A percentile compares a stretch with the other conserved stretches of the same genome.
Evolutionary conservation across 1,140 invertebrate species (phyloP).

Genomic region (Bombus affinis): DNA sequence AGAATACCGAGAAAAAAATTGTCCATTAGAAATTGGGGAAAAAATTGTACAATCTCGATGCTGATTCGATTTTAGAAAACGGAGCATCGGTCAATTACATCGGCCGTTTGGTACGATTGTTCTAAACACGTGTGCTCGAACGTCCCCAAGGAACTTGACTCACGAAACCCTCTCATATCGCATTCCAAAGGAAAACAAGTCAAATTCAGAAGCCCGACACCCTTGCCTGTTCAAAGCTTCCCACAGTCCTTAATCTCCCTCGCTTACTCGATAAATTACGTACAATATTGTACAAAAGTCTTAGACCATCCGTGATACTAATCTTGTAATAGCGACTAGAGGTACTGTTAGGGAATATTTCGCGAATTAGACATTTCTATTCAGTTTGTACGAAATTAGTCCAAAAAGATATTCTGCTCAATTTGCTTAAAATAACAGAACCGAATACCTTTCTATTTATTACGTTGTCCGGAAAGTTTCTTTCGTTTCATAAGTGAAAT

Average conservation of each 20-base stretch:
- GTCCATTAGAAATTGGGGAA: rapidly evolving
- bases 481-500: too few species aligned
- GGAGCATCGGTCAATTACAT: neutral
- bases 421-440: too few species aligned
- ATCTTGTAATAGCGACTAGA: neutral
- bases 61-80: neutral
- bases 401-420: too few species aligned
- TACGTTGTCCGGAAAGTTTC: too few species aligned
- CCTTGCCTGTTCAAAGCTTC: neutral
- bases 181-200: slow-evolving; percentile 23
- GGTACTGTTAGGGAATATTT: neutral
- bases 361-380: too few species aligned
- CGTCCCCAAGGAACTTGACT: neutral
- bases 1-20: too few species aligned
- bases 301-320: neutral
- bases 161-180: neutral
- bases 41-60: too few species aligned
- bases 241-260: neutral
- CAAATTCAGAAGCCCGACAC: neutral
- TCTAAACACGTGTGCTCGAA: neutral
- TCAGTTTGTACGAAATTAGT: too few species aligned
- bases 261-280: neutral
- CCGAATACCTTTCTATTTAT: too few species aligned
- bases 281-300: neutral
- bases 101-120: neutral